phyloP scores from a whole-genome alignment of 2,888 invertebrate species.

The Tricholauxania praeusta region DNA sequence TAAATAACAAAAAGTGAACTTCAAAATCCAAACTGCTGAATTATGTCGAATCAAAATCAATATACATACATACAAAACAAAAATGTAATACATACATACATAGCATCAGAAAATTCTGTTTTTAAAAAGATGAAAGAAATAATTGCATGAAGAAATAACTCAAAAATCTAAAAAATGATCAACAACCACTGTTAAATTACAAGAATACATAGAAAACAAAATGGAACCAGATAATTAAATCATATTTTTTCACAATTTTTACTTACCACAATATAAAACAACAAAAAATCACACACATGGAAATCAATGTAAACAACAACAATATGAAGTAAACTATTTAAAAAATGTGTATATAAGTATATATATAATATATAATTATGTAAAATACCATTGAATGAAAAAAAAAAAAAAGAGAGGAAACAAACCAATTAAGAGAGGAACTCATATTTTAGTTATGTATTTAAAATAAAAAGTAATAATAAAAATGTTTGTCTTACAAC shows the following conservation, averaged over 20 bases:
- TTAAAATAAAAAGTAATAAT: conserved; percentile 15
- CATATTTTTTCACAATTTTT: conserved; percentile 53
- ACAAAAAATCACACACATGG: conserved; percentile 41
- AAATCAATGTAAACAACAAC: conserved; percentile 45
- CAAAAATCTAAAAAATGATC: conserved; percentile 24
- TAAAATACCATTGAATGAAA: conserved; percentile 25
- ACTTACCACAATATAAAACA: conserved; percentile 40
- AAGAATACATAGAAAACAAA: conserved; percentile 17
- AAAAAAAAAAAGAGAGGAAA: conserved; percentile 37
- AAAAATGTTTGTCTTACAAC: conserved; percentile 26
- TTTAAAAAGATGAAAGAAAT: conserved; percentile 42
- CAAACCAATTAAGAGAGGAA: conserved; percentile 40
- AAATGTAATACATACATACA: conserved; percentile 26
- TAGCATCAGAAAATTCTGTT: conserved; percentile 31
- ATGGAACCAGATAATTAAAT: conserved; percentile 36
- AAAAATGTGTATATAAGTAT: conserved; percentile 25
- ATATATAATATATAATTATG: conserved; percentile 30
- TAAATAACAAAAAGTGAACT: conserved; percentile 7
- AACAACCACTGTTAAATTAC: background rate
- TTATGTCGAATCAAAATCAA: conserved; percentile 33
- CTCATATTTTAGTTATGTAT: conserved; percentile 40
- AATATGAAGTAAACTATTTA: conserved; percentile 40
- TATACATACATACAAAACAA: conserved; percentile 4
- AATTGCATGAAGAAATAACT: conserved; percentile 9
- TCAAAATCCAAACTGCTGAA: conserved; percentile 25